These are phyloP conservation scores for Aix galericulata DNA, from an alignment of 2,113 vertebrate genomes.

Conservation along the genomic window DNA sequence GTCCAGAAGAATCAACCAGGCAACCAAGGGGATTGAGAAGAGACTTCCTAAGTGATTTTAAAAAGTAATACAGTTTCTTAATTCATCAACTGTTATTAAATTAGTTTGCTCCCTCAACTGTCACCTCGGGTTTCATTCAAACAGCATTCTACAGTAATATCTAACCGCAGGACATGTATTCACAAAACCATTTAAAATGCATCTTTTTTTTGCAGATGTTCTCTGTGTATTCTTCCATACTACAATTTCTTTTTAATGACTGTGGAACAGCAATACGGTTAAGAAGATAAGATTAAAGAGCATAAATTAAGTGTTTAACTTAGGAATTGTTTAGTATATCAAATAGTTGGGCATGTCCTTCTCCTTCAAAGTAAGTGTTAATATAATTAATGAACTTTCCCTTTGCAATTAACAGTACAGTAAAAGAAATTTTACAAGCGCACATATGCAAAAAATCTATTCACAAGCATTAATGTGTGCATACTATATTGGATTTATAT, in stretches of 20 bases:
- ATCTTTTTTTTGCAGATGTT: conserved; percentile 22
- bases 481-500: background rate
- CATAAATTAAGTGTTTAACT: background rate
- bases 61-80: conserved; percentile 62
- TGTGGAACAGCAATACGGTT: background rate
- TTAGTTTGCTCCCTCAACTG: conserved; percentile 55
- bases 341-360: background rate
- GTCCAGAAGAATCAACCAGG: conserved; percentile 65
- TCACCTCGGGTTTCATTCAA: conserved; percentile 36
- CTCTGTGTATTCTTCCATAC: background rate
- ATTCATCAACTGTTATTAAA: conserved; percentile 66
- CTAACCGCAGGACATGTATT: conserved; percentile 11
- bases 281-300: background rate
- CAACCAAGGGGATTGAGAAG: conserved; percentile 42
- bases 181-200: conserved; percentile 39
- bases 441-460: background rate
- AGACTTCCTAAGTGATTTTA: conserved; percentile 64
- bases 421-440: background rate
- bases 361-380: background rate
- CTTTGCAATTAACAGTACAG: background rate
- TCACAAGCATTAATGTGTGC: background rate
- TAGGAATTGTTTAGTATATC: background rate
- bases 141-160: background rate
- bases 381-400: background rate
- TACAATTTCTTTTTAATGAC: background rate